Percentiles rank a stretch among this genome's conserved stretches.
phyloP scores from a whole-genome alignment of 2,797 vertebrate genomes.

The Pterois miles region DNA sequence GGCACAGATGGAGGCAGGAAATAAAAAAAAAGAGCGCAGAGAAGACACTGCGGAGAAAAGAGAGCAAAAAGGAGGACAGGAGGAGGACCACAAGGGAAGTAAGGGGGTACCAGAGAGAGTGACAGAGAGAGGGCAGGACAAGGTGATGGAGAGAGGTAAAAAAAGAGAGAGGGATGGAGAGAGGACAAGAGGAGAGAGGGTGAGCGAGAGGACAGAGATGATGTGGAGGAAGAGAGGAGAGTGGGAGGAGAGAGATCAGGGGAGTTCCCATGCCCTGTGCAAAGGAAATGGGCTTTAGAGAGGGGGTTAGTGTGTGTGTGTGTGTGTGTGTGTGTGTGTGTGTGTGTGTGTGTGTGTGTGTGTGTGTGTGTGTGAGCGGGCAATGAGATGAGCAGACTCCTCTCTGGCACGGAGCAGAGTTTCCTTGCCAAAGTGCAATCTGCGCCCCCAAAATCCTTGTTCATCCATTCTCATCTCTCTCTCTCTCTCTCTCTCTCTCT shows the following conservation, averaged over 20 bases:
- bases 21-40: constrained; percentile 68
- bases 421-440: constrained; percentile 73
- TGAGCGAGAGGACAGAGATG: constrained; percentile 75
- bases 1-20: constrained; percentile 93
- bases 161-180: constrained; percentile 36
- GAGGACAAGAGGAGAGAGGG: constrained; percentile 64
- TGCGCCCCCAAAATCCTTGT: constrained; percentile 42
- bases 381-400: constrained; percentile 81
- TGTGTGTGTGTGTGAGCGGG: constrained; percentile 55
- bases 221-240: constrained; percentile 72
- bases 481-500: too few relatives aligned
- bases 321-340: constrained; percentile 28
- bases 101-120: constrained; percentile 61
- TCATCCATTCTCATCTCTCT: constrained; percentile 62
- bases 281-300: constrained; percentile 84
- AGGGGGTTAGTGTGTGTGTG: constrained; percentile 71
- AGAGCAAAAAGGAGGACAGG: constrained; percentile 38
- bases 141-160: constrained; percentile 62
- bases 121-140: constrained; percentile 58
- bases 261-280: constrained; percentile 86
- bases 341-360: constrained; percentile 11
- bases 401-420: constrained; percentile 72
- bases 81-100: constrained; percentile 20
- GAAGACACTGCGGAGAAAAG: constrained; percentile 60
- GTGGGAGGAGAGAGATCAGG: constrained; percentile 78